These are phyloP conservation scores for Podilymbus podiceps DNA, from an alignment of 2,113 vertebrate genomes.

Conservation along the genomic window DNA sequence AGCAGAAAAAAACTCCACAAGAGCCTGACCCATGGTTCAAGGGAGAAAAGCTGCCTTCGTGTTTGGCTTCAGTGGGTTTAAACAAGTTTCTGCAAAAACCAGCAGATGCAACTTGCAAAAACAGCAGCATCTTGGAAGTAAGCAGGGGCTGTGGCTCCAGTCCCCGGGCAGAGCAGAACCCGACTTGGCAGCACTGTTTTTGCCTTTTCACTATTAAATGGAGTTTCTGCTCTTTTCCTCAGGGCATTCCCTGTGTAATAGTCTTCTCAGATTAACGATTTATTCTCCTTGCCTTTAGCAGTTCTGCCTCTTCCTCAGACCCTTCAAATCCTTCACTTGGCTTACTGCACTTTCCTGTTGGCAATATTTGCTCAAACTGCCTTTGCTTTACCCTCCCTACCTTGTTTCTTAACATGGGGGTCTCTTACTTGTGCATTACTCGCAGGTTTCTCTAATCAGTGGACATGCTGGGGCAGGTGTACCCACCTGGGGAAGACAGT, in stretches of 20 bases:
- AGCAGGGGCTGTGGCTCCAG: background rate
- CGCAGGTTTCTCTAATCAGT: background rate
- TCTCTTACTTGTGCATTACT: background rate
- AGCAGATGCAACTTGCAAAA: conserved; percentile 16
- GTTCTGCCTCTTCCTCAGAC: background rate
- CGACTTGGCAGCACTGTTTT: background rate
- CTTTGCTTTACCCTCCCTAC: background rate
- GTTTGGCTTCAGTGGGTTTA: background rate
- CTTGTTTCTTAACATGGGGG: background rate
- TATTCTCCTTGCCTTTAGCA: conserved; percentile 5
- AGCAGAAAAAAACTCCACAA: background rate
- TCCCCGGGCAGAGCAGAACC: background rate
- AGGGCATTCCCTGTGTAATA: background rate
- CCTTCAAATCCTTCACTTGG: background rate
- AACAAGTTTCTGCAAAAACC: background rate
- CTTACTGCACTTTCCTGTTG: background rate
- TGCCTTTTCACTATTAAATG: conserved; percentile 13
- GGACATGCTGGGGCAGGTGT: background rate
- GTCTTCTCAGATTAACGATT: conserved; percentile 12
- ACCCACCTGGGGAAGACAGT: background rate
- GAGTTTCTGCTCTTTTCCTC: conserved; percentile 22
- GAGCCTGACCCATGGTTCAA: background rate
- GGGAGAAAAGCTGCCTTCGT: background rate
- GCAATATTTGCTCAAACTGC: background rate
- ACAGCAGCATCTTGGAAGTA: conserved; percentile 28